Conservation (phyloP, 2,113 vertebrate genomes). For the Sinocyclocheilus rhinocerous region DNA sequence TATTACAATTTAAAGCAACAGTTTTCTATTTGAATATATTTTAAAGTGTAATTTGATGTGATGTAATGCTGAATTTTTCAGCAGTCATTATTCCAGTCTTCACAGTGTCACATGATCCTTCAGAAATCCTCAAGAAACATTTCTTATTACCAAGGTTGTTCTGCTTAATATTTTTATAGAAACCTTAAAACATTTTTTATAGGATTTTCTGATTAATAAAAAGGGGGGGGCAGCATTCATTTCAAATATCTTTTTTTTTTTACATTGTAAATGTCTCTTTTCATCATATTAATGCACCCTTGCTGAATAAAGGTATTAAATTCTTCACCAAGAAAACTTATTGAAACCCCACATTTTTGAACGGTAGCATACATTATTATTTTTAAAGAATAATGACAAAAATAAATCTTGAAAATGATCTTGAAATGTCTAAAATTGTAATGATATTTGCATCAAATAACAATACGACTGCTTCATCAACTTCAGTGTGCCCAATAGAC, state of each 20-base stretch:
- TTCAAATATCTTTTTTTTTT: neutral
- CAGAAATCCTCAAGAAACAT: neutral
- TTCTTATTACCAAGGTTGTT: neutral
- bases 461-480: slow-evolving; percentile 25
- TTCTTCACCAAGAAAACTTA: neutral
- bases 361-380: neutral
- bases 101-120: neutral
- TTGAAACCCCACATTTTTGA: neutral
- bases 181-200: neutral
- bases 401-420: neutral
- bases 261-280: neutral
- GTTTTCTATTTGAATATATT: neutral
- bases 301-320: neutral
- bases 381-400: neutral
- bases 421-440: slow-evolving; percentile 24
- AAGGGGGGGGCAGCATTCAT: neutral
- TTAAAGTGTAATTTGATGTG: neutral
- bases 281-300: neutral
- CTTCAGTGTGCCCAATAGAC: slow-evolving; percentile 41
- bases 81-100: neutral
- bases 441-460: slow-evolving; percentile 42
- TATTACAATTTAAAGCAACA: neutral
- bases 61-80: neutral
- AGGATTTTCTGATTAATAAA: neutral
- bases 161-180: neutral